Percentiles rank a stretch among this genome's conserved stretches.
These are phyloP conservation scores for Dasysyrphus tricinctus DNA, from an alignment of 2,888 invertebrate species.

Conservation along the genomic window DNA sequence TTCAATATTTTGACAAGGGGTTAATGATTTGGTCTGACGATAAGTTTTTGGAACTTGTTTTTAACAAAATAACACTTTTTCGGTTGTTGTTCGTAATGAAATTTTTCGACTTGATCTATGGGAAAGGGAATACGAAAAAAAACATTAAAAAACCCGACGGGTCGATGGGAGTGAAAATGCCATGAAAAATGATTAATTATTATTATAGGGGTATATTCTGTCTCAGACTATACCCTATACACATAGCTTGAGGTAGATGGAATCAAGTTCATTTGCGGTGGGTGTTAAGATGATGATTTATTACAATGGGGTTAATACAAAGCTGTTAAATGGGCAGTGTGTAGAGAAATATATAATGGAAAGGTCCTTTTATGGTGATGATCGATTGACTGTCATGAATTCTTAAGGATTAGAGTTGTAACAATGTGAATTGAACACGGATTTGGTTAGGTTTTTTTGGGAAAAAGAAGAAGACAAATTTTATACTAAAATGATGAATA, in stretches of 20 bases:
- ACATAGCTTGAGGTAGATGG: neutral
- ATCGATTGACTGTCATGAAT: constrained; percentile 34
- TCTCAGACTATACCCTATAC: neutral
- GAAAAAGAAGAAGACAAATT: neutral
- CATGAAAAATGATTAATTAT: constrained; percentile 26
- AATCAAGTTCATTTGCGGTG: constrained; percentile 38
- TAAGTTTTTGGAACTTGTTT: constrained; percentile 12
- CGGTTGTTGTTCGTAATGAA: neutral
- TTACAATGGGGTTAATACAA: constrained; percentile 16
- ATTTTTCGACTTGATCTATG: neutral
- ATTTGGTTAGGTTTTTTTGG: neutral
- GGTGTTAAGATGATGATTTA: constrained; percentile 49
- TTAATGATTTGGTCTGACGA: constrained; percentile 12
- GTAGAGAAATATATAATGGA: neutral
- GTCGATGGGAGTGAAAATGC: neutral
- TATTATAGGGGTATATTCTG: constrained; percentile 1
- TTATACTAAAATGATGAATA: neutral
- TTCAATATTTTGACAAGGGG: constrained; percentile 27
- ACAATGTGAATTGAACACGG: constrained; percentile 27
- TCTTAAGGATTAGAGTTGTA: constrained; percentile 19
- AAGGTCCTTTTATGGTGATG: constrained; percentile 26
- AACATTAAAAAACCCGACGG: neutral
- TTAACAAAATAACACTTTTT: constrained; percentile 16
- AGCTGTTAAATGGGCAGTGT: constrained; percentile 18
- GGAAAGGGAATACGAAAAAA: neutral